These are phyloP conservation scores for Brachionus angularis DNA, from an alignment of 1,140 invertebrate genomes.

Conservation along the genomic window DNA sequence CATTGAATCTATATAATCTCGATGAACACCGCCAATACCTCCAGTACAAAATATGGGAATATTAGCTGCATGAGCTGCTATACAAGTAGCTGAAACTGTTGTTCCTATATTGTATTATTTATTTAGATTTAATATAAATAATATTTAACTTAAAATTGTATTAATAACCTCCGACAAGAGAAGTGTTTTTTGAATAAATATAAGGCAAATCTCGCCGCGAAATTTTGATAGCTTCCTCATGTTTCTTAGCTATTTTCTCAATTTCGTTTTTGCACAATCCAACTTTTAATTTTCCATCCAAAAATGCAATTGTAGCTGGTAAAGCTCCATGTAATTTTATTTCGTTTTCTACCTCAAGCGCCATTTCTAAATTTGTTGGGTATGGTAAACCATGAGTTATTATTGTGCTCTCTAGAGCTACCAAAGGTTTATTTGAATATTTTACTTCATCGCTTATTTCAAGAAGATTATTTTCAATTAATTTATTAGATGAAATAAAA, in stretches of 20 bases:
- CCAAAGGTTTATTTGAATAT: constrained; percentile 64
- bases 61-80: constrained; percentile 71
- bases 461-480: constrained; percentile 4
- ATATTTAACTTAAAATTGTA: constrained; percentile 13
- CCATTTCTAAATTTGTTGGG: constrained; percentile 83
- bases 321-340: constrained; percentile 70
- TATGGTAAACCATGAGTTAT: constrained; percentile 97
- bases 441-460: constrained; percentile 47
- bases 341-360: constrained; percentile 72
- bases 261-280: constrained; percentile 67
- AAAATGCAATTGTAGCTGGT: constrained; percentile 87
- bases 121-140: constrained; percentile 50
- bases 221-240: constrained; percentile 65
- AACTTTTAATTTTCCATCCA: constrained; percentile 76
- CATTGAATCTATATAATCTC: constrained; percentile 63
- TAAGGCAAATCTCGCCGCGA: constrained; percentile 80
- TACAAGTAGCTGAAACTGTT: constrained; percentile 89
- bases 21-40: constrained; percentile 87
- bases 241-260: constrained; percentile 55
- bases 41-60: constrained; percentile 91
- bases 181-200: constrained; percentile 52
- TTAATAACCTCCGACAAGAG: neutral
- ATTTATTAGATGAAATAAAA: constrained; percentile 11
- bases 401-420: constrained; percentile 93
- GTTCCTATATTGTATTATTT: constrained; percentile 79